phyloP scores from a whole-genome alignment of 2,888 invertebrate genomes.

The Bimastos eiseni region DNA sequence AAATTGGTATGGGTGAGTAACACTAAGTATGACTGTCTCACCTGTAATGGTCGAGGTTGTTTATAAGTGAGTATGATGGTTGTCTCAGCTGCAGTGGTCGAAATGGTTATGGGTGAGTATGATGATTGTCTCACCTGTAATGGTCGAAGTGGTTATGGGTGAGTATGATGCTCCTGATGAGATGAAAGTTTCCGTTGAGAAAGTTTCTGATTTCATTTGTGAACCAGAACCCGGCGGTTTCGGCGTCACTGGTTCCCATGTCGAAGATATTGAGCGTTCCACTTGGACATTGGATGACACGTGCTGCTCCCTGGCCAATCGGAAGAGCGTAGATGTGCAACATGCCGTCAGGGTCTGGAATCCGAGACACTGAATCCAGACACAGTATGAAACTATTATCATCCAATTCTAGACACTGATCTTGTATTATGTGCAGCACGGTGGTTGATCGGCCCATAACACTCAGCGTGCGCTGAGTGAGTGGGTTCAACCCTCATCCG shows the following conservation, averaged over 20 bases:
- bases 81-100: no score
- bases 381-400: not conserved
- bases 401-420: no score
- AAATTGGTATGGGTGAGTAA: no score
- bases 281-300: conserved; percentile 42
- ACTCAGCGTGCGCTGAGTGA: no score
- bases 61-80: not conserved
- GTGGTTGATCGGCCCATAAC: no score
- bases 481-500: no score
- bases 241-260: conserved; percentile 38
- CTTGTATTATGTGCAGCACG: no score
- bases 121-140: conserved; percentile 32
- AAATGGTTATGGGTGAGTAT: not conserved
- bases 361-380: conserved; percentile 10
- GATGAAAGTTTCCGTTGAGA: conserved; percentile 29
- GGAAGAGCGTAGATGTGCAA: conserved; percentile 42
- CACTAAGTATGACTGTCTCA: no score
- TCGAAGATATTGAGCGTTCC: conserved; percentile 40
- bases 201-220: conserved; percentile 34
- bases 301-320: conserved; percentile 43
- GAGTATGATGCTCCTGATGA: conserved; percentile 37
- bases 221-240: conserved; percentile 35
- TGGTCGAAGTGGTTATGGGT: conserved; percentile 44
- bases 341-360: conserved; percentile 39
- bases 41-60: not conserved